phyloP scores from a whole-genome alignment of 1,140 invertebrate species.

The Leptoteleia sp. region DNA sequence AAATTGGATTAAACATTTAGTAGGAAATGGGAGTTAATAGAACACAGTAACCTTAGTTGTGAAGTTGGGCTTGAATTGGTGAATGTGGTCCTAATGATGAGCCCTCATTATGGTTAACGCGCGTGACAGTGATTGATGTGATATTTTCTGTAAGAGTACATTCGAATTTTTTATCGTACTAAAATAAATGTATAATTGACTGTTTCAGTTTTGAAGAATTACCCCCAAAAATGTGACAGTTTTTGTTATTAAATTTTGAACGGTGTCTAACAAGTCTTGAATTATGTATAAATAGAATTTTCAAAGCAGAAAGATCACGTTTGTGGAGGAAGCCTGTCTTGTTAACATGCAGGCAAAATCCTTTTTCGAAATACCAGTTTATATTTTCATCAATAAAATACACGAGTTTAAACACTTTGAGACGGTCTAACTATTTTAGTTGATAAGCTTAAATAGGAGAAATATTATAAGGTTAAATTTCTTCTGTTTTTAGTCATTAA shows the following conservation, averaged over 20 bases:
- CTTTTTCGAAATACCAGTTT: constrained; percentile 25
- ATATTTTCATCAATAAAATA: constrained; percentile 7
- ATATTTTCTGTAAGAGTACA: constrained; percentile 35
- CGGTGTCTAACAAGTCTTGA: constrained; percentile 27
- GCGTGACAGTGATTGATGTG: constrained; percentile 64
- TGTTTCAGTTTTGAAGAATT: constrained; percentile 42
- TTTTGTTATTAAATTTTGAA: constrained; percentile 42
- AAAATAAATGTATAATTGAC: constrained; percentile 55
- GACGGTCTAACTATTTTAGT: too few species aligned
- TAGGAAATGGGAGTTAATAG: constrained; percentile 22
- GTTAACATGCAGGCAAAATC: constrained; percentile 26
- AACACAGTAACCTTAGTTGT: constrained; percentile 27
- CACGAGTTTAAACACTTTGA: not conserved
- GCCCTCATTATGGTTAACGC: constrained; percentile 60
- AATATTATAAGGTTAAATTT: too few species aligned
- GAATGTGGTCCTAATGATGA: constrained; percentile 45
- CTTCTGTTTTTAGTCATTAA: too few species aligned
- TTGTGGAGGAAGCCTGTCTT: constrained; percentile 18
- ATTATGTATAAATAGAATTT: constrained; percentile 33
- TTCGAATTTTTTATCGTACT: constrained; percentile 35
- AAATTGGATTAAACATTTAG: constrained; percentile 52
- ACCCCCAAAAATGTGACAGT: constrained; percentile 25
- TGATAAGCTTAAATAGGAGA: too few species aligned
- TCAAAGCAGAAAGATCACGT: constrained; percentile 24
- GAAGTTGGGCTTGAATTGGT: constrained; percentile 22